Evolutionary conservation across 2,113 vertebrate species (phyloP).

Genomic region (Antennarius striatus): DNA sequence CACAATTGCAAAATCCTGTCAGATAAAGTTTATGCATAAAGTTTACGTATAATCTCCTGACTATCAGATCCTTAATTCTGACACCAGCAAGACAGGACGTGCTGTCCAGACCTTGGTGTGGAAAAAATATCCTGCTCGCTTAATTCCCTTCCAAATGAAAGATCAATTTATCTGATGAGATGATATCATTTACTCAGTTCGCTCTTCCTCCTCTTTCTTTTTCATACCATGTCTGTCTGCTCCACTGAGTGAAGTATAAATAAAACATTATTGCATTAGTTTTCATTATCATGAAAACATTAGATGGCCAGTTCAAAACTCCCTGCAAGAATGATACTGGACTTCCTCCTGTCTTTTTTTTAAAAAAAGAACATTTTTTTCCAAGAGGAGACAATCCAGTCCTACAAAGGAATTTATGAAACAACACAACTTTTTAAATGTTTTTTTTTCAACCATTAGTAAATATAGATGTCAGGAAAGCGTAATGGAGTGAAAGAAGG

Average conservation of each 20-base stretch:
- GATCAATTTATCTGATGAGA: constrained; percentile 25
- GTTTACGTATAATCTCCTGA: constrained; percentile 51
- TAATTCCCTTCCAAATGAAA: constrained; percentile 25
- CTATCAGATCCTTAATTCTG: not conserved
- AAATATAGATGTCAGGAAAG: too few relatives aligned
- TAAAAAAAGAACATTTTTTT: too few relatives aligned
- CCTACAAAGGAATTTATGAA: too few relatives aligned
- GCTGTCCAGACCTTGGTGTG: constrained; percentile 21
- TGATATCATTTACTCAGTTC: constrained; percentile 3
- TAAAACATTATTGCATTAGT: not conserved
- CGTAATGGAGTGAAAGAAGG: too few relatives aligned
- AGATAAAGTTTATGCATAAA: constrained; percentile 35
- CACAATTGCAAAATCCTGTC: not conserved
- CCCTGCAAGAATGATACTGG: not conserved
- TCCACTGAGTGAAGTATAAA: constrained; percentile 17
- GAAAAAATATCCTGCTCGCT: constrained; percentile 15
- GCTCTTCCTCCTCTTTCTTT: not conserved
- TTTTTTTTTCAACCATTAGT: too few relatives aligned
- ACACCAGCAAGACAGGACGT: constrained; percentile 7
- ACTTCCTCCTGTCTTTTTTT: too few relatives aligned
- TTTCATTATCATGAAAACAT: not conserved
- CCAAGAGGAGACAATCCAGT: too few relatives aligned
- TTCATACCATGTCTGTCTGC: constrained; percentile 11
- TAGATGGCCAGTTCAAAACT: not conserved
- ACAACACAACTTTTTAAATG: too few relatives aligned